Percentiles rank a stretch among this genome's conserved stretches.
Conservation (phyloP, 1,140 invertebrate genomes). For the Aphelinus atriplicis region DNA sequence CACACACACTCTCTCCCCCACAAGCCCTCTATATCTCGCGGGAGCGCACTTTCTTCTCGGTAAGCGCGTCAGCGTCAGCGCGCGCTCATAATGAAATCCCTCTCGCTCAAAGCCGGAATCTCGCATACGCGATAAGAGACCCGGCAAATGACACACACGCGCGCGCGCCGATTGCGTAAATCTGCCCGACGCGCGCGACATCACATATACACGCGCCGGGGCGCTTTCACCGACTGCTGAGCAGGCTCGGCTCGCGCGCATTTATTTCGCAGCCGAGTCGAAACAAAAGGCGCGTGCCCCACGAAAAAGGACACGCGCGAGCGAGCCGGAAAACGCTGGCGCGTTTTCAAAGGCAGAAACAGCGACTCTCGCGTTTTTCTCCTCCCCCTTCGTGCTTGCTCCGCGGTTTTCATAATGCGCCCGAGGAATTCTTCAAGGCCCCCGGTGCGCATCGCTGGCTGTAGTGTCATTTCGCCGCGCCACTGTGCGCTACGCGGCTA, state of each 20-base stretch:
- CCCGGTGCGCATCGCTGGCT: no score
- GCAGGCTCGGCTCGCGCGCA: neutral
- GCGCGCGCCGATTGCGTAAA: neutral
- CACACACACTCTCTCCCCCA: neutral
- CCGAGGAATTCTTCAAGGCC: no score
- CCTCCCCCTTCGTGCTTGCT: no score
- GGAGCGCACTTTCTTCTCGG: no score
- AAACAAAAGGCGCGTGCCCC: neutral
- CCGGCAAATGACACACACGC: neutral
- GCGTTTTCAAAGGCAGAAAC: neutral
- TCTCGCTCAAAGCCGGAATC: neutral
- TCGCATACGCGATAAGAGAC: constrained; percentile 1
- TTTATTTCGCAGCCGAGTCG: neutral
- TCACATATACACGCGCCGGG: neutral
- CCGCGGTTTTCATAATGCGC: no score
- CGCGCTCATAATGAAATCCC: no score
- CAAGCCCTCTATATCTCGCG: neutral
- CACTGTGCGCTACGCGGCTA: no score
- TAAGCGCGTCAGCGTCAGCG: no score
- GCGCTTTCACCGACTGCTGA: neutral
- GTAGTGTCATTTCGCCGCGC: no score
- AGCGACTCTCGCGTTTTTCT: no score
- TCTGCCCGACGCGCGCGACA: no score
- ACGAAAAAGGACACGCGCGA: constrained; percentile 8
- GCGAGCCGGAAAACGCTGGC: constrained; percentile 3